A percentile compares a stretch with the other conserved stretches of the same genome.
These are phyloP conservation scores for Tragulus kanchil DNA, from an alignment of 2,113 vertebrate species.

Conservation along the genomic window DNA sequence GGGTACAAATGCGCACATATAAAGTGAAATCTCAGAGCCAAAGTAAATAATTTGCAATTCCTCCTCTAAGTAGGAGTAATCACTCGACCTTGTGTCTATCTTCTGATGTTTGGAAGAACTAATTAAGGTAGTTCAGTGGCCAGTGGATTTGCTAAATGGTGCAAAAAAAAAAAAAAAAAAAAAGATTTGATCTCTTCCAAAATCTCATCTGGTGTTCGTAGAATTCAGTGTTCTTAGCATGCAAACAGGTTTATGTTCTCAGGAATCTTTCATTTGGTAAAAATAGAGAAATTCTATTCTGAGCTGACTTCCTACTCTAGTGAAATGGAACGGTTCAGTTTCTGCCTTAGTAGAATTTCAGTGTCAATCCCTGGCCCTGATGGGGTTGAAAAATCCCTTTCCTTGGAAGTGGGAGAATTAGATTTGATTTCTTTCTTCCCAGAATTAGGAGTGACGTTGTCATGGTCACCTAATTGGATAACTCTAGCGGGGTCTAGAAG, in stretches of 20 bases:
- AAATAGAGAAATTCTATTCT: conserved; percentile 17
- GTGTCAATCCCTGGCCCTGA: background rate
- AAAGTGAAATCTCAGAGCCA: background rate
- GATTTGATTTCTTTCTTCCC: background rate
- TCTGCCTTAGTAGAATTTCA: background rate
- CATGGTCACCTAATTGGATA: background rate
- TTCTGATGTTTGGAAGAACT: background rate
- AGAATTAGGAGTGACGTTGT: background rate
- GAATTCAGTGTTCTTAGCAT: conserved; percentile 4
- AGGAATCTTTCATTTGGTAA: conserved; percentile 55
- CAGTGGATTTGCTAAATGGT: background rate
- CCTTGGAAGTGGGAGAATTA: background rate
- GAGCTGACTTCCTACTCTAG: background rate
- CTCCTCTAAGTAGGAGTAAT: background rate
- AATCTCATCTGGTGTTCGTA: conserved; percentile 25
- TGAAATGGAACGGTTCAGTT: background rate
- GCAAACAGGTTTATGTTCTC: conserved; percentile 31
- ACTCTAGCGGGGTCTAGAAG: background rate
- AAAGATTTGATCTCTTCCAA: background rate
- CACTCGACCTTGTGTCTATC: background rate
- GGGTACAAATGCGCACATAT: background rate
- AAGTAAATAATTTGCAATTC: background rate
- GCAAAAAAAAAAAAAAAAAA: background rate
- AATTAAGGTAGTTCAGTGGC: background rate
- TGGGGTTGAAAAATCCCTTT: background rate